These are phyloP conservation scores for Nasonia oneida DNA, from an alignment of 2,888 invertebrate genomes.

Conservation along the genomic window DNA sequence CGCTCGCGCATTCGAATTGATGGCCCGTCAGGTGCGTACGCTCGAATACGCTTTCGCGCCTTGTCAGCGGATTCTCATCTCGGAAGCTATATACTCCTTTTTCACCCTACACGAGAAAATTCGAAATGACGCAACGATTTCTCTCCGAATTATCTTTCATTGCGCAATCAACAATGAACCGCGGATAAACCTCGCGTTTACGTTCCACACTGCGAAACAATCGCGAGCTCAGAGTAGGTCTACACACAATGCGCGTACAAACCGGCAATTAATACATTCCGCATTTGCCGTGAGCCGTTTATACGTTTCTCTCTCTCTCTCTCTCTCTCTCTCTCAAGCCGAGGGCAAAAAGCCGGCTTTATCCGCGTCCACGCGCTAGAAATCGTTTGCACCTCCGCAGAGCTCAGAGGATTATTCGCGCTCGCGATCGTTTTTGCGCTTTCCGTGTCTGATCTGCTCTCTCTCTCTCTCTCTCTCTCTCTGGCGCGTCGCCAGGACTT, in stretches of 20 bases:
- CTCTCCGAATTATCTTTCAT: too few species aligned
- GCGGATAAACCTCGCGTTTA: background rate
- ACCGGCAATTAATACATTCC: conserved; percentile 5
- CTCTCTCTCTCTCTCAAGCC: background rate
- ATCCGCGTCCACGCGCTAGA: background rate
- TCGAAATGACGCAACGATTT: too few species aligned
- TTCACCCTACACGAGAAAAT: too few species aligned
- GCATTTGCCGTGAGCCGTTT: background rate
- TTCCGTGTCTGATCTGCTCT: conserved; percentile 10
- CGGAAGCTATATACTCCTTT: too few species aligned
- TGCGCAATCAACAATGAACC: background rate
- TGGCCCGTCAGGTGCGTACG: conserved; percentile 26
- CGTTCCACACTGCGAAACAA: background rate
- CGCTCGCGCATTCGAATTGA: conserved; percentile 19
- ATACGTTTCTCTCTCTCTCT: background rate
- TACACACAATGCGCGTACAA: background rate
- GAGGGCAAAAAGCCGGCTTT: background rate
- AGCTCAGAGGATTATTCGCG: conserved; percentile 15
- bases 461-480: too few species aligned
- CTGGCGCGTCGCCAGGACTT: conserved; percentile 43
- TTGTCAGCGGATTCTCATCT: background rate
- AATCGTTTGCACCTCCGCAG: conserved; percentile 28
- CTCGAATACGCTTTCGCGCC: background rate
- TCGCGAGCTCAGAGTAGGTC: too few species aligned
- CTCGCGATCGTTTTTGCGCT: conserved; percentile 6